Conservation (phyloP, 1,140 invertebrate species). For the Maconellicoccus hirsutus region DNA sequence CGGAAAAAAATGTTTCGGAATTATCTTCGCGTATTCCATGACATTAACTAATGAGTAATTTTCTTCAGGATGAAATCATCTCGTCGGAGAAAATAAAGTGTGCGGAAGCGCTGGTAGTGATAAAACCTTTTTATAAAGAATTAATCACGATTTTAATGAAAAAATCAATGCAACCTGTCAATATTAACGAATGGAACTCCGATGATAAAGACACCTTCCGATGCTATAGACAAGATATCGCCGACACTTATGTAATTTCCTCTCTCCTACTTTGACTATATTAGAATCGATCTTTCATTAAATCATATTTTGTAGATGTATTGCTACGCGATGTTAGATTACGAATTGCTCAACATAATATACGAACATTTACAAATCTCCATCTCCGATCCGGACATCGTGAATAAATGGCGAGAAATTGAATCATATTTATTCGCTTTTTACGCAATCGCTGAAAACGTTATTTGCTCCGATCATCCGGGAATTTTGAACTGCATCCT, state of each 20-base stretch:
- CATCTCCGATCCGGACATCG: slow-evolving; percentile 18
- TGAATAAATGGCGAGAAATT: slow-evolving; percentile 45
- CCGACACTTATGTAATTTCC: slow-evolving; percentile 67
- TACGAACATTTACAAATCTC: slow-evolving; percentile 17
- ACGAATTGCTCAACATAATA: slow-evolving; percentile 53
- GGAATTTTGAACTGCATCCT: background rate
- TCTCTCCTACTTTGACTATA: too few species aligned
- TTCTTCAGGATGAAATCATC: slow-evolving; percentile 25
- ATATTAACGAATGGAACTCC: slow-evolving; percentile 39
- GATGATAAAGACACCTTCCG: slow-evolving; percentile 77
- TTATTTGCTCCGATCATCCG: background rate
- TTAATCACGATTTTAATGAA: slow-evolving; percentile 48
- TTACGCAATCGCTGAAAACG: slow-evolving; percentile 48
- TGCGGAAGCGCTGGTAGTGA: slow-evolving; percentile 13
- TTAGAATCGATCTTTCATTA: background rate
- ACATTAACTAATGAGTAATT: background rate
- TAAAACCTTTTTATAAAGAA: slow-evolving; percentile 48
- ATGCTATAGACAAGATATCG: slow-evolving; percentile 82
- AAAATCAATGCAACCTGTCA: slow-evolving; percentile 50
- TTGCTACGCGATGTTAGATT: slow-evolving; percentile 63
- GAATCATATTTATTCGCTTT: slow-evolving; percentile 75
- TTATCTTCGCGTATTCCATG: background rate
- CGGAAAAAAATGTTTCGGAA: background rate
- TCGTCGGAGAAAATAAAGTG: slow-evolving; percentile 22
- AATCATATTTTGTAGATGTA: slow-evolving; percentile 49